phyloP scores from a whole-genome alignment of 2,113 vertebrate genomes.

The Centropus unirufus region DNA sequence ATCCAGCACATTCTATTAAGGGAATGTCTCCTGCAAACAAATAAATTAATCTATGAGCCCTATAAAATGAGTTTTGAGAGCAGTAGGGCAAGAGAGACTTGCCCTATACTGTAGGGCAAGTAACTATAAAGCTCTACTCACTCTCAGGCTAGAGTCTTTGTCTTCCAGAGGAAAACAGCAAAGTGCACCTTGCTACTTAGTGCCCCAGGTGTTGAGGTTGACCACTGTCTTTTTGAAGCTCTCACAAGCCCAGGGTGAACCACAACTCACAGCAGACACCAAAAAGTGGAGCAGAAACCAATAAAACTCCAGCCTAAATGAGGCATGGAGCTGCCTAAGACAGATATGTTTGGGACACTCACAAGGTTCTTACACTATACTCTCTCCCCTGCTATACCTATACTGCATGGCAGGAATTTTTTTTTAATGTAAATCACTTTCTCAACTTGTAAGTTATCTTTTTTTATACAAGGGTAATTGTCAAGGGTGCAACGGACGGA shows the following conservation, averaged over 20 bases:
- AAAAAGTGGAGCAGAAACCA: background rate
- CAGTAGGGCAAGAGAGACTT: background rate
- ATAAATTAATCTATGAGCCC: background rate
- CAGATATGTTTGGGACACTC: background rate
- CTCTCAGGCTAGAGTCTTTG: background rate
- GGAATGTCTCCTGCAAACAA: background rate
- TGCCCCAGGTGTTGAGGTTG: background rate
- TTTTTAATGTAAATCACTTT: background rate
- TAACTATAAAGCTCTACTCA: background rate
- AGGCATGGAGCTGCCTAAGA: background rate
- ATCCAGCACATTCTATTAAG: background rate
- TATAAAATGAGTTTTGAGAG: background rate
- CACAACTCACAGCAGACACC: background rate
- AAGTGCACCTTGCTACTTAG: background rate
- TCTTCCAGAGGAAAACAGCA: background rate
- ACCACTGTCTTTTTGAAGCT: background rate
- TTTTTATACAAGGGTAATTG: background rate
- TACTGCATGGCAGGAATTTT: background rate
- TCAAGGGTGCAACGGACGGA: background rate
- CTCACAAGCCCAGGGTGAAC: background rate
- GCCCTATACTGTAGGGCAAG: too few species aligned
- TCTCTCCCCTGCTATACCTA: background rate
- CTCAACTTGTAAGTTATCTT: background rate
- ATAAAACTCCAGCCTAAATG: background rate
- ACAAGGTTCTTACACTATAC: background rate